phyloP scores from a whole-genome alignment of 2,888 invertebrate species.

The Cephalotes varians region DNA sequence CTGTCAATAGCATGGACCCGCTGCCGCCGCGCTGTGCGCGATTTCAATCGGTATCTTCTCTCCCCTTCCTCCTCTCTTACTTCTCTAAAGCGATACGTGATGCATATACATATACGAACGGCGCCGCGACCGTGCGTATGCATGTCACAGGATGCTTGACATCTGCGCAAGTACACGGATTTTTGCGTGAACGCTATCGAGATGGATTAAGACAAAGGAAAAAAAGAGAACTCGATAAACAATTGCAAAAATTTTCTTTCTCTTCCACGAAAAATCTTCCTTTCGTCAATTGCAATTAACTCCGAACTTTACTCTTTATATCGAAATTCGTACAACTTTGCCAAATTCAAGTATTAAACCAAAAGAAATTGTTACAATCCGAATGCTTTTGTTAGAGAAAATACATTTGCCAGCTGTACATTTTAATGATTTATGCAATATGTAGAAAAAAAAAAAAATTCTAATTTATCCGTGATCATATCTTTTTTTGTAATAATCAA shows the following conservation, averaged over 20 bases:
- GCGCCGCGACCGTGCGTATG: slow-evolving; percentile 18
- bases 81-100: slow-evolving; percentile 31
- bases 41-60: slow-evolving; percentile 65
- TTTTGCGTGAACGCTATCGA: slow-evolving; percentile 22
- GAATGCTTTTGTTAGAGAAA: no score
- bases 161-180: slow-evolving; percentile 42
- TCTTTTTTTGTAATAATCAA: neutral
- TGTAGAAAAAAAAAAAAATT: neutral
- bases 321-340: neutral
- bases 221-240: neutral
- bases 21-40: slow-evolving; percentile 38
- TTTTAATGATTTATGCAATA: slow-evolving; percentile 15
- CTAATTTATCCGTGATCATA: neutral
- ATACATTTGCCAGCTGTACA: no score
- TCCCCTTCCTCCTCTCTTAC: neutral
- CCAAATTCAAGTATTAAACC: neutral
- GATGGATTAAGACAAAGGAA: neutral
- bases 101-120: slow-evolving; percentile 46
- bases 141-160: slow-evolving; percentile 34
- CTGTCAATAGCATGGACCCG: slow-evolving; percentile 64
- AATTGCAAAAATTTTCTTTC: slow-evolving; percentile 1
- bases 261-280: neutral
- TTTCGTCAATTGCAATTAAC: neutral
- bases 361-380: neutral
- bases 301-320: slow-evolving; percentile 1